Conservation (phyloP, 2,888 invertebrate genomes). For the Syrphus vitripennis region DNA sequence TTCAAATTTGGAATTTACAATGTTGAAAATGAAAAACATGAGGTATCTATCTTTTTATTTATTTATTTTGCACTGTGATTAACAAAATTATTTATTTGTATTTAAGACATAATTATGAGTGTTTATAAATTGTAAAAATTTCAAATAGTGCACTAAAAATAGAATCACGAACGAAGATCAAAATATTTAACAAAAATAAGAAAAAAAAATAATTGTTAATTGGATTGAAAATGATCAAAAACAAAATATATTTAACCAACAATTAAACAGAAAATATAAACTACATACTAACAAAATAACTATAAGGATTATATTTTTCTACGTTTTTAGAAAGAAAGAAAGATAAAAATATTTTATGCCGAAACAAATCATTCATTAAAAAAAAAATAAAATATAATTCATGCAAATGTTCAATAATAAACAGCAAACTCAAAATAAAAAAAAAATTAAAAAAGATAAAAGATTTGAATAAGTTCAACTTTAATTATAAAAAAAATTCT, state of each 20-base stretch:
- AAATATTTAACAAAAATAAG: background rate
- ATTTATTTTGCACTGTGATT: conserved; percentile 2
- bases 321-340: conserved; percentile 51
- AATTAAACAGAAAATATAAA: background rate
- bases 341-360: conserved; percentile 29
- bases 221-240: background rate
- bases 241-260: background rate
- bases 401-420: background rate
- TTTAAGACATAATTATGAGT: background rate
- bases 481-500: too few species aligned
- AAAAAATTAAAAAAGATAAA: background rate
- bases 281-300: conserved; percentile 1
- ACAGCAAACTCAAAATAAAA: background rate
- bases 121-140: background rate
- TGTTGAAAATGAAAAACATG: background rate
- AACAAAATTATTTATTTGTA: background rate
- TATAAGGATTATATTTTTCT: conserved; percentile 63
- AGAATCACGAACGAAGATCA: background rate
- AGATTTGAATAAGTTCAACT: background rate
- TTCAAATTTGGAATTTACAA: background rate
- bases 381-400: too few species aligned
- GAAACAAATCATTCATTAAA: background rate
- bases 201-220: background rate
- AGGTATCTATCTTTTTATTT: background rate
- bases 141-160: background rate